Percentiles rank a stretch among this genome's conserved stretches.
These are phyloP conservation scores for Forbesichthys agassizii DNA, from an alignment of 2,113 vertebrate genomes.

Conservation along the genomic window DNA sequence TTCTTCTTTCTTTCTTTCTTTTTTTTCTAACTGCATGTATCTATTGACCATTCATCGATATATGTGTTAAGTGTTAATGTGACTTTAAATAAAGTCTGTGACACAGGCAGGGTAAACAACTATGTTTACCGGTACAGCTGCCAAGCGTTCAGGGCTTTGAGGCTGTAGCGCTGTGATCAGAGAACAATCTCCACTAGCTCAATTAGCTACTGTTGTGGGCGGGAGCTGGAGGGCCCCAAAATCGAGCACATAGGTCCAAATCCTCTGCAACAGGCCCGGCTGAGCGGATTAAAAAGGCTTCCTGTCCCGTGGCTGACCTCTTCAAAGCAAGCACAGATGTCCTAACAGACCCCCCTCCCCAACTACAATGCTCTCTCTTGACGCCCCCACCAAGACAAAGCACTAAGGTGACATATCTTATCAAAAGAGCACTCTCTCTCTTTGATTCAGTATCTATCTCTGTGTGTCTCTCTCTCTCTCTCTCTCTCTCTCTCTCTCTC, in stretches of 20 bases:
- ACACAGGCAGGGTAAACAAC: slow-evolving; percentile 40
- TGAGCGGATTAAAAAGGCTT: slow-evolving; percentile 74
- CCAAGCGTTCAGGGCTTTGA: slow-evolving; percentile 53
- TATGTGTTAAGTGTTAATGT: background rate
- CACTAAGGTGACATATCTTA: slow-evolving; percentile 72
- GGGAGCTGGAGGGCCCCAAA: slow-evolving; percentile 9
- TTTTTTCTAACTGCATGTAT: background rate
- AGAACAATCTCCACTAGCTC: slow-evolving; percentile 32
- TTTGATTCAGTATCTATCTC: slow-evolving; percentile 38
- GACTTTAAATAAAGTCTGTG: background rate
- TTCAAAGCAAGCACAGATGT: slow-evolving; percentile 76
- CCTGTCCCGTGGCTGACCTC: slow-evolving; percentile 78
- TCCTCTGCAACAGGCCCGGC: slow-evolving; percentile 62
- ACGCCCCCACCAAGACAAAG: slow-evolving; percentile 63
- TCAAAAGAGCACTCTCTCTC: slow-evolving; percentile 53
- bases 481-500: slow-evolving; percentile 8
- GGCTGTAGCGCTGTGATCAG: slow-evolving; percentile 52
- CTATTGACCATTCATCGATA: background rate
- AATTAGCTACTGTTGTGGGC: slow-evolving; percentile 69
- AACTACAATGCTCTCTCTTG: slow-evolving; percentile 33
- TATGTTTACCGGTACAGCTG: slow-evolving; percentile 47
- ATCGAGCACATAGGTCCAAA: slow-evolving; percentile 54
- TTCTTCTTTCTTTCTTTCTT: background rate
- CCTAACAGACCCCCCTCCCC: slow-evolving; percentile 43
- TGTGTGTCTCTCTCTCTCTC: too few species aligned